These are phyloP conservation scores for Falco rusticolus DNA, from an alignment of 2,797 vertebrate genomes.

Conservation along the genomic window DNA sequence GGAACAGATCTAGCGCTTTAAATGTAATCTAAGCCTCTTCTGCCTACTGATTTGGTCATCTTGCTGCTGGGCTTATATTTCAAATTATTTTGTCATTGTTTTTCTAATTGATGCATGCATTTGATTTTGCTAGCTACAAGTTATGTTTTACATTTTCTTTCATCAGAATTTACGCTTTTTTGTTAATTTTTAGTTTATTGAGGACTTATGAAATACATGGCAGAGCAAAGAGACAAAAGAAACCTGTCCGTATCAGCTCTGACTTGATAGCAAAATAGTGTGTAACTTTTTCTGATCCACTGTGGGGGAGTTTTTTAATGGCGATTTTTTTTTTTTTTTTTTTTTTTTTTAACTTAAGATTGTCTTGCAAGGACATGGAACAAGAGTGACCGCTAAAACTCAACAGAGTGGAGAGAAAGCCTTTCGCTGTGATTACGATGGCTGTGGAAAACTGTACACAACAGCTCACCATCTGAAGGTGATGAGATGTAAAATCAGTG, in stretches of 20 bases:
- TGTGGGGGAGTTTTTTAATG: neutral
- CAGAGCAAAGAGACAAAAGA: neutral
- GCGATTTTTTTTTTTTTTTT: neutral
- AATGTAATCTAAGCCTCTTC: neutral
- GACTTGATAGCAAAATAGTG: neutral
- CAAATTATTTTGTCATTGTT: neutral
- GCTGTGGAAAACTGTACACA: conserved; percentile 97
- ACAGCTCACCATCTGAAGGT: conserved; percentile 98
- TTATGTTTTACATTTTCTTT: neutral
- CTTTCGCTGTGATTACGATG: conserved; percentile 96
- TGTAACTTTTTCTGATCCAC: conserved; percentile 11
- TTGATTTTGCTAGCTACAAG: neutral
- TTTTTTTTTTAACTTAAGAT: conserved; percentile 78
- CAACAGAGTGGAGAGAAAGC: conserved; percentile 94
- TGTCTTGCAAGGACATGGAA: conserved; percentile 93
- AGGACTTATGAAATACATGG: neutral
- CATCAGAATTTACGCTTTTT: neutral
- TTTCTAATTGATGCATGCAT: neutral
- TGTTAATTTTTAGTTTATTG: neutral
- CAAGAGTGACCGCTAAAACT: conserved; percentile 82
- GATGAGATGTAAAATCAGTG: neutral
- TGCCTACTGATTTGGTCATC: neutral
- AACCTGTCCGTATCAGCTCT: neutral
- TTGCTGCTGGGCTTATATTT: neutral
- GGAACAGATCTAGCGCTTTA: neutral